Evolutionary conservation across 2,888 invertebrate species (phyloP), one percentile per base, ranked within the genome.

Genomic region (Drosophila macrospina): DNA sequence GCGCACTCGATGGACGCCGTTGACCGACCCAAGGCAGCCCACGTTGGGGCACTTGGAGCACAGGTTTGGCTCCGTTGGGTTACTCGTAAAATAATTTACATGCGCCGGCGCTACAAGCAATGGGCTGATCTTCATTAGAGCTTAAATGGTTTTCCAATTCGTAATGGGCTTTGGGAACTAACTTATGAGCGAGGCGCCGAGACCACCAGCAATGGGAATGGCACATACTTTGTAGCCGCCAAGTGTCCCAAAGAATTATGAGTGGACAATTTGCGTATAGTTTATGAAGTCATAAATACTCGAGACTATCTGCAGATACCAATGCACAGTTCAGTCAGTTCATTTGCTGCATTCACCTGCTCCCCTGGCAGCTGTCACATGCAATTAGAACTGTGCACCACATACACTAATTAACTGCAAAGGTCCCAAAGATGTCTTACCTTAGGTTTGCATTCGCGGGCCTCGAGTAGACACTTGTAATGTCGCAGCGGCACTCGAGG

Each of bases 351-450:
- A 59, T 20, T 47, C 7, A 10, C 15, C 4, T n/a, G 24, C 26
- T 11, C 4, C 24, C 11, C 5, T 57, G 63, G 64, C 78, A 74
- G 72, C 80, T 83, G 85, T 80, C 85, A 74, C 74, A 50, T 79
- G 83, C 80, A 83, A 83, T 83, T 82, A 82, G 74, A 72, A 68
- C 56, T 65, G 67, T 41, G 69, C 66, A 69, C 65, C 76, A 68
- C 80, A 66, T 70, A 71, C 72, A 76, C 81, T 86, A 88, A 88
- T 88, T 88, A 88, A 88, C 88, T 85, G 75, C 76, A 68, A 64
- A 63, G 37, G 60, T 56, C 64, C 60, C 69, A 68, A 70, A 68
- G 75, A 62, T 72, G 71, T 69, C 68, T 48, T 48, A 70, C 52
- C 60, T 51, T 34, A 36, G 45, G 15, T 11, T 24, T 26, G 59